Evolutionary conservation across 23 tunicate genomes (phyloP), one percentile per base, ranked within the genome.

Genomic region (Ascidia mentula): DNA sequence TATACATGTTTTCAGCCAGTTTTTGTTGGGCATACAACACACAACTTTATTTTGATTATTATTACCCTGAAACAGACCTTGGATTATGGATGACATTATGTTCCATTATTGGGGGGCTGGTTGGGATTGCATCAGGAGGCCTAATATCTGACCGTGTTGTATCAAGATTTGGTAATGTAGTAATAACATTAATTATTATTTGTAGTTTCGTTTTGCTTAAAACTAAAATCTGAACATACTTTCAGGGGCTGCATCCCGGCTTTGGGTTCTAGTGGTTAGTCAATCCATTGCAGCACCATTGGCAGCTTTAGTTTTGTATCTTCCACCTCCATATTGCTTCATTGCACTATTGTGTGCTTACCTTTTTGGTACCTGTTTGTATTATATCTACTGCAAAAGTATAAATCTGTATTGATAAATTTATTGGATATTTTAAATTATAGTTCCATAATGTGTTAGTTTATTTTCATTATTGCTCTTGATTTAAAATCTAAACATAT

Each of bases 1-100:
- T 71, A 36, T 71, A 7, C 13, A 3, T 7, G 18, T 18, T 71
- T 71, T n/a, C 79, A 88, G 98, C 98, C 32, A 93, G 98, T 74
- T 93, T 84, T 72, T 93, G 98, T 76, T 93, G 92, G 92, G 92
- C 98, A 8, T 93, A 93, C 79, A 93, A 93, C 80, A 86, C 98
- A 28, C 90, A 93, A 37, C 34, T 93, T 13, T 93, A 87, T 77
- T 93, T 93, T 46, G 73, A 84, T 59, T 38, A 76, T 24, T 93
- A 93, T 71, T 87, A 80, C 60, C 98, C 98, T 0, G 81, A 46
- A 4, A 77, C 82, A 46, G 69, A 93, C 40, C 69, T 88, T 4
- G 89, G 89, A 9, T 34, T 88, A 5, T 88, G 86, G 87, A 93
- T 93, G 93, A 74, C 83, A 38, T 20, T 93, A 0, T 85, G 90